Base-by-base conservation (phyloP, 53 echinoderm and acorn worm genomes). In the Luidia sarsii region DNA sequence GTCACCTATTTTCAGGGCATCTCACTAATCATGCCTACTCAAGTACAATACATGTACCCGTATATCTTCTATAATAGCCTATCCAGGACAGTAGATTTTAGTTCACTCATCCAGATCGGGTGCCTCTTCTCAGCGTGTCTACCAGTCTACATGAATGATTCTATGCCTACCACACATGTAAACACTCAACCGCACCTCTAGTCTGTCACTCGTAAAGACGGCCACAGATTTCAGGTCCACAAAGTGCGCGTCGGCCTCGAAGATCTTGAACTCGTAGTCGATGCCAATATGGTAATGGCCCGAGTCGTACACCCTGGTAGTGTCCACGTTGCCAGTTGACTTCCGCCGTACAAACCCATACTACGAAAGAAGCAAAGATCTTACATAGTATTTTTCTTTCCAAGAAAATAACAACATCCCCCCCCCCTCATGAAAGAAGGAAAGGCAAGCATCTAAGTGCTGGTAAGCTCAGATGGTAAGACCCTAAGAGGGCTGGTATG, bases 181-280 rank as follows among this genome's bases (percentile, higher is more conserved):
- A n/a, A n/a, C n/a, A n/a, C n/a, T n/a, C n/a, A n/a, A n/a, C n/a
- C 54, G 36, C 46, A 77, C 77, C 77, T 60, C 77, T 32, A 77
- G 61, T 77, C 77, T 77, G 24, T 77, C 77, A 46, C 61, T 86
- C 33, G 91, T 90, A 55, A 87, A 90, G 3, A 90, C 86, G 7
- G 59, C 86, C 33, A 90, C 18, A 18, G 45, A 27, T 14, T 59
- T 20, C 18, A 82, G 46, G 15, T 65, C 24, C 1, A 86, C 82
- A 18, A 87, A 45, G 34, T 90, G 91, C 8, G 91, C 82, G 59
- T 86, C 86, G 10, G 87, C 86, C 29, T 41, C 64, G 56, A 90
- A 90, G 27, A 36, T 48, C 68, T 90, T 90, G 54, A 90, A 90
- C 48, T 75, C 86, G 24, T 67, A 59, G 20, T 59, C 77, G 27